Evolutionary conservation across 2,797 vertebrate species (phyloP), one percentile per base, ranked within the genome.

Genomic region (Sebastes steindachneri): DNA sequence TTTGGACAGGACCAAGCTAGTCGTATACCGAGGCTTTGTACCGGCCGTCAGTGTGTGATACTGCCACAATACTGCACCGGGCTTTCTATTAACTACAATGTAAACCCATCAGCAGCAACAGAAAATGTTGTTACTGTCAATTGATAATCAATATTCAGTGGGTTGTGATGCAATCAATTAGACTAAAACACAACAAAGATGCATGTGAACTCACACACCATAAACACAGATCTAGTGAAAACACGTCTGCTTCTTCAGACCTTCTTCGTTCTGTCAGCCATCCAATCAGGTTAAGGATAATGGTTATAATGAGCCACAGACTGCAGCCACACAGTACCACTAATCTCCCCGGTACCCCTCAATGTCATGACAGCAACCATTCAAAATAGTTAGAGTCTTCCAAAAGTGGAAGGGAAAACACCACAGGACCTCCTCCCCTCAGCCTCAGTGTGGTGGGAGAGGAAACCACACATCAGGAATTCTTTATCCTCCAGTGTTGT

Each of bases 361-460:
- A 55, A 21, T 82, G 68, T 88, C 85, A 87, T 60, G 73, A 87
- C 78, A 80, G 70, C 70, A 84, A 71, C 64, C 69, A 41, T 80
- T 85, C 60, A 77, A 87, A 91, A 87, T 75, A 79, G 62, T 41
- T 55, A 19, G 45, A 57, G 67, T 77, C 76, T 63, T 72, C 74
- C 80, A 80, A 78, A 81, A 71, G 14, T 78, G 58, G 67, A 79
- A 28, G 59, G 48, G 68, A 76, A 76, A 83, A 76, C 71, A 75
- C 73, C 66, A 54, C 83, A 73, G 66, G 37, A 60, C 68, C 15
- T 65, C 70, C 55, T 67, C 29, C 25, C 2, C 63, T 66, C 68
- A 57, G 71, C 72, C 65, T 76, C 73, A 73, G 60, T 23, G 71
- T 53, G 68, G 69, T 77, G 29, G 17, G 37, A 72, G 28, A 72